phyloP scores from a whole-genome alignment of 1,140 invertebrate species.

The Tetramorium simillimum region DNA sequence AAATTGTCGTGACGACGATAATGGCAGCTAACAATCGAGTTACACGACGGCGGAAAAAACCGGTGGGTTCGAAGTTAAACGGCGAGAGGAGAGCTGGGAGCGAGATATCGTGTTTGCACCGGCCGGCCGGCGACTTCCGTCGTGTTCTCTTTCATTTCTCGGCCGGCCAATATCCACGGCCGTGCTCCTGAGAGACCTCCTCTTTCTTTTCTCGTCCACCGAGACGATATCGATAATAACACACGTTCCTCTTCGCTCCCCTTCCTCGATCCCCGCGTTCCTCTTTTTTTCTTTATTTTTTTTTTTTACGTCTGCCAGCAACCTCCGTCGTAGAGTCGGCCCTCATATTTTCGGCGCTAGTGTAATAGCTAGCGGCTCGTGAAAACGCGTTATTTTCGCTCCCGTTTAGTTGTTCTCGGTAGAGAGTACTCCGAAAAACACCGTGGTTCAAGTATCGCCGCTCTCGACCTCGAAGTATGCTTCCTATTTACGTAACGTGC shows the following conservation, averaged over 20 bases:
- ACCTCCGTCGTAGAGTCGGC: background rate
- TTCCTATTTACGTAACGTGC: background rate
- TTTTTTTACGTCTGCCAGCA: constrained; percentile 22
- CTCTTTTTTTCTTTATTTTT: background rate
- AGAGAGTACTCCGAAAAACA: background rate
- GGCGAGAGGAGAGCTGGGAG: constrained; percentile 3
- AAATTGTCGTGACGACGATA: background rate
- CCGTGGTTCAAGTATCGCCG: background rate
- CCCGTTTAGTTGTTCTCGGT: background rate
- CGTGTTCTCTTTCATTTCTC: constrained; percentile 40
- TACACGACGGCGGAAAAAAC: background rate
- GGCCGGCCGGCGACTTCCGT: constrained; percentile 17
- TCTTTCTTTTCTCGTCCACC: background rate
- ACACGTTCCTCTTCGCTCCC: constrained; percentile 12
- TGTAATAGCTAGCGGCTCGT: background rate
- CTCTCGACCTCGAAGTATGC: background rate
- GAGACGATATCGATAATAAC: constrained; percentile 46
- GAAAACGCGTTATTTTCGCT: constrained; percentile 7
- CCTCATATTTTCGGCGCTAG: constrained; percentile 11
- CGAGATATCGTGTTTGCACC: constrained; percentile 32
- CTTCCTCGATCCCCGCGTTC: background rate
- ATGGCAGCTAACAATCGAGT: background rate
- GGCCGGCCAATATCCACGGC: constrained; percentile 27
- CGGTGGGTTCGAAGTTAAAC: constrained; percentile 16
- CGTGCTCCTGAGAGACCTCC: background rate